Evolutionary conservation across 1,140 invertebrate genomes (phyloP).

Genomic region (Macrobrachium rosenbergii): DNA sequence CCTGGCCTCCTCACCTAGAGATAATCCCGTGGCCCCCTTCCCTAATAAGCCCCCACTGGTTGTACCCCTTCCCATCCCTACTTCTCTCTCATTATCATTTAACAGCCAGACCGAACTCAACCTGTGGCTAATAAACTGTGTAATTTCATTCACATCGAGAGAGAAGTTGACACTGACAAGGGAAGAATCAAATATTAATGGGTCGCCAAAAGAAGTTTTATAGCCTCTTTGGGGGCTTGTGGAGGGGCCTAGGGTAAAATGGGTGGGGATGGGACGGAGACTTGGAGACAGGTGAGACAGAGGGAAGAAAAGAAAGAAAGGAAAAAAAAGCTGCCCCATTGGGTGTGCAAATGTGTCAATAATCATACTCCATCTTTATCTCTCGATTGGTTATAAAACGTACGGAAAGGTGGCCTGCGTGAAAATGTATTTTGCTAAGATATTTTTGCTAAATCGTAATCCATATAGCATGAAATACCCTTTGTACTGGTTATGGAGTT

Average conservation of each 20-base stretch:
- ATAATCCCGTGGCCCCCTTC: background rate
- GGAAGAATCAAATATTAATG: conserved; percentile 47
- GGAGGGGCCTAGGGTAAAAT: background rate
- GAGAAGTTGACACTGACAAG: conserved; percentile 28
- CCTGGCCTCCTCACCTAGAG: too few species aligned
- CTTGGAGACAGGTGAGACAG: background rate
- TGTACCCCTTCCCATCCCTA: background rate
- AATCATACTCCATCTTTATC: background rate
- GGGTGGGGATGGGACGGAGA: background rate
- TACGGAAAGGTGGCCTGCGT: too few species aligned
- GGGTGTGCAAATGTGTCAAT: conserved; percentile 15
- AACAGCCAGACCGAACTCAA: conserved; percentile 2
- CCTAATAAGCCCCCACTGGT: background rate
- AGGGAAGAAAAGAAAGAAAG: background rate
- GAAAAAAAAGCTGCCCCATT: conserved; percentile 2
- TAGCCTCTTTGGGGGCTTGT: background rate
- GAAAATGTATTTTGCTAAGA: too few species aligned
- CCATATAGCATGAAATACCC: too few species aligned
- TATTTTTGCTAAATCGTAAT: too few species aligned
- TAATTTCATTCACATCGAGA: conserved; percentile 32
- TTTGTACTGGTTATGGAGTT: too few species aligned
- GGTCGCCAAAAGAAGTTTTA: conserved; percentile 38
- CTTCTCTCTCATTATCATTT: conserved; percentile 31
- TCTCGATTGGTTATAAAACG: background rate
- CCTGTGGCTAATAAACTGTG: conserved; percentile 28